These are phyloP conservation scores for Eupsilia transversa DNA, from an alignment of 2,888 invertebrate species.

Conservation along the genomic window DNA sequence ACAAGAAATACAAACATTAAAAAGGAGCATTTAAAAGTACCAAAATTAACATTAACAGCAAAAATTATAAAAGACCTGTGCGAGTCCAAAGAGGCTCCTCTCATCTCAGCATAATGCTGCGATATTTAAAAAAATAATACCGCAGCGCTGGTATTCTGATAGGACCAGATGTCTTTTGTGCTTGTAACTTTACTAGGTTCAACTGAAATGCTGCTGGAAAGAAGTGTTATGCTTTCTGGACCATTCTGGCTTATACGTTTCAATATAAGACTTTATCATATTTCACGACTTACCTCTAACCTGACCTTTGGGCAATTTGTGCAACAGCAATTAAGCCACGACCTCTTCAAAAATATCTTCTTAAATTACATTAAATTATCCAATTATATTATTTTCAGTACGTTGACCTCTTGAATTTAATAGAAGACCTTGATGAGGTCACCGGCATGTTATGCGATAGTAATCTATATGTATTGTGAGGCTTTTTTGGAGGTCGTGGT, in stretches of 20 bases:
- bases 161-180: not conserved
- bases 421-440: constrained; percentile 79
- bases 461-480: constrained; percentile 48
- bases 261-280: not conserved
- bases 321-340: constrained; percentile 4
- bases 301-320: constrained; percentile 5
- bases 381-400: constrained; percentile 74
- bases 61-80: too few relatives aligned
- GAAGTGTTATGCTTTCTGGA: not conserved
- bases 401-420: constrained; percentile 68
- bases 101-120: too few relatives aligned
- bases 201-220: not conserved
- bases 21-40: too few relatives aligned
- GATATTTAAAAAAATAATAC: too few relatives aligned
- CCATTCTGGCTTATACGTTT: not conserved
- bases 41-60: too few relatives aligned
- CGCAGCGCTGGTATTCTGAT: too few relatives aligned
- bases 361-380: constrained; percentile 75
- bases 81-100: too few relatives aligned
- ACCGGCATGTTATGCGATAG: constrained; percentile 63
- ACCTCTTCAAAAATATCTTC: constrained; percentile 30
- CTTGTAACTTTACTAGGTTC: not conserved
- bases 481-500: constrained; percentile 24
- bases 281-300: not conserved
- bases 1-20: too few relatives aligned